A percentile compares a stretch with the other conserved stretches of the same genome.
Conservation (phyloP, 2,797 vertebrate genomes). For the Synanceia verrucosa region DNA sequence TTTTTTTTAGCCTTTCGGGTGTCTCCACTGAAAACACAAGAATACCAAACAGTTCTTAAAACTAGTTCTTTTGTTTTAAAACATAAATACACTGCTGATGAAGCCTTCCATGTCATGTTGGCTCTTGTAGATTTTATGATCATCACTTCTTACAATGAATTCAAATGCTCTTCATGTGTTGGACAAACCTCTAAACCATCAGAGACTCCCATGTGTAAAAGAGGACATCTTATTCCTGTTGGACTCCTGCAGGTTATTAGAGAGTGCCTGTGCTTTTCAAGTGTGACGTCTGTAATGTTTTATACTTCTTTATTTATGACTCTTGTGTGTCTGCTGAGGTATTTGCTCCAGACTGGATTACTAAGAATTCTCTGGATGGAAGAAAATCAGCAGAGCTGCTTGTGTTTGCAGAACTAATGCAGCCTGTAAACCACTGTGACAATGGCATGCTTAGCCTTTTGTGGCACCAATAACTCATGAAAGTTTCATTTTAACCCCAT, state of each 20-base stretch:
- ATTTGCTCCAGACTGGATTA: constrained; percentile 4
- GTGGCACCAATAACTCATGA: background rate
- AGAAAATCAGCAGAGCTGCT: constrained; percentile 21
- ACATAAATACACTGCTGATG: background rate
- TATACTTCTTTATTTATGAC: background rate
- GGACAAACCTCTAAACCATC: background rate
- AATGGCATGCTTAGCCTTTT: background rate
- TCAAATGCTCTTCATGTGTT: background rate
- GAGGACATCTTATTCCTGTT: background rate
- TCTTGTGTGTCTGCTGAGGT: background rate
- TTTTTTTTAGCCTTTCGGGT: too few species aligned
- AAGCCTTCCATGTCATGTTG: background rate
- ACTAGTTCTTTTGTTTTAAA: background rate
- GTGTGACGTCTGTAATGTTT: background rate
- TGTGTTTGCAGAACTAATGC: constrained; percentile 18
- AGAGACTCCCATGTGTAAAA: background rate
- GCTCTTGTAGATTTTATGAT: background rate
- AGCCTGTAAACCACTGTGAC: background rate
- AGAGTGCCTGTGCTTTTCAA: background rate
- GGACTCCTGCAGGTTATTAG: background rate
- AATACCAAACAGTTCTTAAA: background rate
- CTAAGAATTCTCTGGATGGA: constrained; percentile 14
- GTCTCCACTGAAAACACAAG: background rate
- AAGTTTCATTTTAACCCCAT: background rate
- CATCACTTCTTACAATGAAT: background rate